phyloP scores from a whole-genome alignment of 2,888 invertebrate genomes.

The Yponomeuta sedellus region DNA sequence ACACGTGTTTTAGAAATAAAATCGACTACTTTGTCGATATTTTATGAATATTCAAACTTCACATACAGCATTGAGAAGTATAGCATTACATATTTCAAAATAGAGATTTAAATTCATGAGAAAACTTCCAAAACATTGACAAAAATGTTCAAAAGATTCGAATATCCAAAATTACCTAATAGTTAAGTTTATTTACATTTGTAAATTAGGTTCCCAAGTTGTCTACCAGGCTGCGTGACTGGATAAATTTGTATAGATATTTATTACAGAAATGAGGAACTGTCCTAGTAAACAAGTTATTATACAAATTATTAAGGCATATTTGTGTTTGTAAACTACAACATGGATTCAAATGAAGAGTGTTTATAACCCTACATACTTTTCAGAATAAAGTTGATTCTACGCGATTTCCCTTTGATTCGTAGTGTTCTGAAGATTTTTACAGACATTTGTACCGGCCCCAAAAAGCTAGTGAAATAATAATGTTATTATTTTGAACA shows the following conservation, averaged over 20 bases:
- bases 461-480: too few species aligned
- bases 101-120: slow-evolving; percentile 11
- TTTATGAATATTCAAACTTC: slow-evolving; percentile 4
- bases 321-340: not conserved
- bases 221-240: too few species aligned
- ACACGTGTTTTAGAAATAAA: slow-evolving; percentile 2
- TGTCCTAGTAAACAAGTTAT: not conserved
- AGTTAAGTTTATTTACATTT: not conserved
- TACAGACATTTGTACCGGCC: too few species aligned
- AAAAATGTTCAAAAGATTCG: slow-evolving; percentile 8
- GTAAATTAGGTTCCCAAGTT: not conserved
- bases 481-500: too few species aligned
- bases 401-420: not conserved
- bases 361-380: not conserved
- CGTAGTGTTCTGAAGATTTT: too few species aligned
- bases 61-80: slow-evolving; percentile 17
- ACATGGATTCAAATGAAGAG: not conserved
- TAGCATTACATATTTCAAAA: slow-evolving; percentile 15
- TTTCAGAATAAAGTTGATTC: not conserved
- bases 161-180: not conserved
- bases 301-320: not conserved
- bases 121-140: slow-evolving; percentile 9
- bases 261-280: not conserved
- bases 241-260: too few species aligned
- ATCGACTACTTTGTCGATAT: not conserved